Conservation (phyloP, 2,888 invertebrate genomes). For the Amblyjoppa fuscipennis region DNA sequence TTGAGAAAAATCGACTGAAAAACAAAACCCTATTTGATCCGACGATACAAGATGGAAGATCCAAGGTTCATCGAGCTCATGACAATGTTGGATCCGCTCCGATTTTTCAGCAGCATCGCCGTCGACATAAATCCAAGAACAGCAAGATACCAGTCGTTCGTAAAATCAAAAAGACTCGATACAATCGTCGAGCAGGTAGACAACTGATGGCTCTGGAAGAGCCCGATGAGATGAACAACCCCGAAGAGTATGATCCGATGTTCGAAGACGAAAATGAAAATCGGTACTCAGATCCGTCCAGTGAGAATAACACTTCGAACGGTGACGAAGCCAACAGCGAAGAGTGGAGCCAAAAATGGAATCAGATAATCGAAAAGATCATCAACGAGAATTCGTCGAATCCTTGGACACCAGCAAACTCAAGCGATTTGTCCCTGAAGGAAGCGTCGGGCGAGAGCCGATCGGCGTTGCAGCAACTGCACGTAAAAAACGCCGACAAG, state of each 20-base stretch:
- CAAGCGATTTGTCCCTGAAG: slow-evolving; percentile 7
- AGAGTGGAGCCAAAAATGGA: slow-evolving; percentile 54
- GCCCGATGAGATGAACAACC: slow-evolving; percentile 46
- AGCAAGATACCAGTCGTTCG: background rate
- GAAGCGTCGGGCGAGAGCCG: slow-evolving; percentile 13
- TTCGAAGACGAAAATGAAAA: slow-evolving; percentile 39
- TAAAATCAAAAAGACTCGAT: background rate
- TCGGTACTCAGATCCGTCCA: slow-evolving; percentile 22
- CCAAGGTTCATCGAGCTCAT: slow-evolving; percentile 15
- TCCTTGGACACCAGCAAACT: slow-evolving; percentile 18
- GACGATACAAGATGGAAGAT: background rate
- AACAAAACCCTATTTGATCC: slow-evolving; percentile 17
- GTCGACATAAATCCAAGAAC: slow-evolving; percentile 18
- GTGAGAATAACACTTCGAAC: slow-evolving; percentile 4
- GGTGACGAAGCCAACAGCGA: slow-evolving; percentile 31
- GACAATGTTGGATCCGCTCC: background rate
- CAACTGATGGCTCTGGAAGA: slow-evolving; percentile 57
- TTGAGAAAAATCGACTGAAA: slow-evolving; percentile 46
- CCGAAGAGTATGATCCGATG: slow-evolving; percentile 47
- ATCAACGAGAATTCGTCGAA: slow-evolving; percentile 37
- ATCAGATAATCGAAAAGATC: slow-evolving; percentile 58
- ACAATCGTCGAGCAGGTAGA: slow-evolving; percentile 53
- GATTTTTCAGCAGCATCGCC: slow-evolving; percentile 27
- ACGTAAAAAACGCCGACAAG: slow-evolving; percentile 64
- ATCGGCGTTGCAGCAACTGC: slow-evolving; percentile 62